phyloP scores from a whole-genome alignment of 2,113 vertebrate species.

The Falco punctatus region DNA sequence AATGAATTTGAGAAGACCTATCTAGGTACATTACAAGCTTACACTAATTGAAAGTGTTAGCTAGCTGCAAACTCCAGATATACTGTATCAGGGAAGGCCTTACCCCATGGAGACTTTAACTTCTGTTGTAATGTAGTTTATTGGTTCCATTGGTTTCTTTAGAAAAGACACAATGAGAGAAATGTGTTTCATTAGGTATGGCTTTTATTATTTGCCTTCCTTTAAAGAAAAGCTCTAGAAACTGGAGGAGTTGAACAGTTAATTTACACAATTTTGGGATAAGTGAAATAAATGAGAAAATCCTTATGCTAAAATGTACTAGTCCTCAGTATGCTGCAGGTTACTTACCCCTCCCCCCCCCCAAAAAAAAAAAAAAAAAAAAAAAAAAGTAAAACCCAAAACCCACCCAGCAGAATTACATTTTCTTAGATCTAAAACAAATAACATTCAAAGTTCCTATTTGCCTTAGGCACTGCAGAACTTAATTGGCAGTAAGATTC shows the following conservation, averaged over 20 bases:
- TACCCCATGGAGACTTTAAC: not conserved
- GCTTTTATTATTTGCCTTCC: not conserved
- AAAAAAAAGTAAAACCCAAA: too few species aligned
- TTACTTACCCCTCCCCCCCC: too few species aligned
- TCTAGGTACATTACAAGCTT: not conserved
- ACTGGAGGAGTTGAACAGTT: not conserved
- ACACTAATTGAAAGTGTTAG: not conserved
- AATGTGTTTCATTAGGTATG: not conserved
- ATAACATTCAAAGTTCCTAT: not conserved
- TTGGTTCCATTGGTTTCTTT: not conserved
- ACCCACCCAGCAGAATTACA: not conserved
- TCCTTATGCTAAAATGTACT: not conserved
- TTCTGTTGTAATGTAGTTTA: not conserved
- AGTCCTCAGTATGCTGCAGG: not conserved
- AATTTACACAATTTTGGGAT: not conserved
- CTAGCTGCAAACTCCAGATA: not conserved
- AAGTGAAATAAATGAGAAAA: not conserved
- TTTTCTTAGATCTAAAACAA: not conserved
- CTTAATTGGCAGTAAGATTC: not conserved
- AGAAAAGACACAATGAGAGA: not conserved
- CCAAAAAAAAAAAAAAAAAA: not conserved
- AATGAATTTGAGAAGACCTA: not conserved
- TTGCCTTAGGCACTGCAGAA: not conserved
- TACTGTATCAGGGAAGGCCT: not conserved
- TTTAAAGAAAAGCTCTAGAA: not conserved